phyloP scores from a whole-genome alignment of 2,113 vertebrate species.

The Oryctolagus cuniculus region mOryCun1.1 NC_091453.1:120000001-120000500 shows the following conservation, averaged over 20 bases:
- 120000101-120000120: not conserved
- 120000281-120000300: not conserved
- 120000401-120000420: not conserved
- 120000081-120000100: not conserved
- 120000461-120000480: not conserved
- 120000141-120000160: not conserved
- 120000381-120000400: not conserved
- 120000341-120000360: not conserved
- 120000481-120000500: not conserved
- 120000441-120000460: not conserved
- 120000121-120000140: not conserved
- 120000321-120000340: not conserved
- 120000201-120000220: not conserved
- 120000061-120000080: not conserved
- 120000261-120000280: not conserved
- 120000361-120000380: not conserved
- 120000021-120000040: not conserved
- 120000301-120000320: not conserved
- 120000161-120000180: not conserved
- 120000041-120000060: not conserved
- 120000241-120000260: not conserved
- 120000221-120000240: not conserved
- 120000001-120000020: not conserved
- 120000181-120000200: not conserved
- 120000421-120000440: not conserved